Conservation (phyloP, 1,140 invertebrate species). For the Listronotus oregonensis region DNA sequence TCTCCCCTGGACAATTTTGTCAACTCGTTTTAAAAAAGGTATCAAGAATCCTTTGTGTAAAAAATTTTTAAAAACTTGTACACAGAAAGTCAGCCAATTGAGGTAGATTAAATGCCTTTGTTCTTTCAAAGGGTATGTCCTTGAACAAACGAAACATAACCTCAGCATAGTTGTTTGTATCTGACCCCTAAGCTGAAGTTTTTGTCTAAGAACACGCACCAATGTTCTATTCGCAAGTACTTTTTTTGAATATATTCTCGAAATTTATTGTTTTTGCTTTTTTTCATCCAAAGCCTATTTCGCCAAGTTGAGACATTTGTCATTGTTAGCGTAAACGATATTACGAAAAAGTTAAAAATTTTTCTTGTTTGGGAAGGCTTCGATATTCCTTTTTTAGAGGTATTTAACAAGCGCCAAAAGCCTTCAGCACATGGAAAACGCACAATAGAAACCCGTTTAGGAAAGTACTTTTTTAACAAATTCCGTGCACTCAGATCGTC, state of each 20-base stretch:
- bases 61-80: slow-evolving; percentile 4
- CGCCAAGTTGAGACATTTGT: neutral
- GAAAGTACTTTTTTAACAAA: neutral
- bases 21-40: too few species aligned
- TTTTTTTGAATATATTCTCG: neutral
- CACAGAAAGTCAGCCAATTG: slow-evolving; percentile 14
- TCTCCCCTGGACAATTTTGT: too few species aligned
- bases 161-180: slow-evolving; percentile 17
- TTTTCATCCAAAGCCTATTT: neutral
- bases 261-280: slow-evolving; percentile 6
- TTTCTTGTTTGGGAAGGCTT: neutral
- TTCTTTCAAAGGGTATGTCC: slow-evolving; percentile 12
- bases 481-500: slow-evolving; percentile 11
- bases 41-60: slow-evolving; percentile 9
- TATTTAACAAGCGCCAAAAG: slow-evolving; percentile 12
- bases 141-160: slow-evolving; percentile 18
- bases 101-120: slow-evolving; percentile 15
- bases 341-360: slow-evolving; percentile 12
- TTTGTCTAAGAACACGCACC: slow-evolving; percentile 1
- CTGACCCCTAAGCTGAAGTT: neutral
- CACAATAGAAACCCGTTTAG: slow-evolving; percentile 1
- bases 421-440: slow-evolving; percentile 11
- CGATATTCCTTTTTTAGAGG: neutral
- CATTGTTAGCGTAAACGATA: neutral
- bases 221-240: neutral